Evolutionary conservation across 2,888 invertebrate genomes (phyloP).

Genomic region (Phaedon cochleariae): DNA sequence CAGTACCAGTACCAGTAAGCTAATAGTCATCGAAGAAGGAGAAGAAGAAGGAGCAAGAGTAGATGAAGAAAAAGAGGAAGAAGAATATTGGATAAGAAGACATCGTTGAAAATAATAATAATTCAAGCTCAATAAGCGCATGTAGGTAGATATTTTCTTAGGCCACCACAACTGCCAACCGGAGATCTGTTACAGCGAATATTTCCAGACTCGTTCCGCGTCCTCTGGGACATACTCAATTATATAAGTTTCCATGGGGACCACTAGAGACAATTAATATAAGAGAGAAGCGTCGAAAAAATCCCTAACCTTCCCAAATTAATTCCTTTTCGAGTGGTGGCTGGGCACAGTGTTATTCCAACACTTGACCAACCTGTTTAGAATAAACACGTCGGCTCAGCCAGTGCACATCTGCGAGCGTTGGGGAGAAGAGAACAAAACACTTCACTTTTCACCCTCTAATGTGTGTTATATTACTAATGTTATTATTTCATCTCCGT

Average conservation of each 20-base stretch:
- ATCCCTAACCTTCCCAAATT: constrained; percentile 31
- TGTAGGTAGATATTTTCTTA: too few species aligned
- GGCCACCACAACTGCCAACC: too few species aligned
- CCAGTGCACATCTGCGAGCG: constrained; percentile 48
- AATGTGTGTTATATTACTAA: constrained; percentile 32
- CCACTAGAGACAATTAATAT: constrained; percentile 45
- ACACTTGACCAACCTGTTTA: constrained; percentile 49
- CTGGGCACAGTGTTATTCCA: constrained; percentile 39
- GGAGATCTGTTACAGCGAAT: background rate
- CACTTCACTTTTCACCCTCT: constrained; percentile 41
- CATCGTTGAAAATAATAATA: too few species aligned
- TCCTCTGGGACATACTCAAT: constrained; percentile 25
- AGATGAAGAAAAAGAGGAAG: too few species aligned
- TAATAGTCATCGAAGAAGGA: too few species aligned
- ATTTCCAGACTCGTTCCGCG: background rate
- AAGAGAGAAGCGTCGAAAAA: constrained; percentile 42
- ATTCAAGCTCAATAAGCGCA: too few species aligned
- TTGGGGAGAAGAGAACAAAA: constrained; percentile 47
- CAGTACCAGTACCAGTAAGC: too few species aligned
- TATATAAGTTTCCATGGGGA: constrained; percentile 43
- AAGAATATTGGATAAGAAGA: too few species aligned
- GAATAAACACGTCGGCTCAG: constrained; percentile 46
- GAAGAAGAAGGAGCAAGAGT: too few species aligned
- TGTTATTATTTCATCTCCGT: constrained; percentile 32
- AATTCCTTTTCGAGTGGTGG: constrained; percentile 29